Conservation (phyloP, 1,140 invertebrate genomes). For the Bombyx mandarina region DNA sequence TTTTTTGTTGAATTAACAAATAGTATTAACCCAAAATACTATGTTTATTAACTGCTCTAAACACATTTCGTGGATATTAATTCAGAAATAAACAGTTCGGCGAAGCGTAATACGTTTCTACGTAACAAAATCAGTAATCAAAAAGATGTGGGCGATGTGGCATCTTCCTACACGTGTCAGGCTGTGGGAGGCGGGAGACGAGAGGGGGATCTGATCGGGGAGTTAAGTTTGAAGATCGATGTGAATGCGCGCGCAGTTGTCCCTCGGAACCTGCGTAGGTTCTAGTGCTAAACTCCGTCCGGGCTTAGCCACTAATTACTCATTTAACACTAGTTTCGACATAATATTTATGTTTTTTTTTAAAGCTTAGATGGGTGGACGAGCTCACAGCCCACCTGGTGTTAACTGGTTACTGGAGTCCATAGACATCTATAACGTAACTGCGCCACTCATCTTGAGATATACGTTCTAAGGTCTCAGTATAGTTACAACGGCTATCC, state of each 20-base stretch:
- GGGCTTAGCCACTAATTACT: background rate
- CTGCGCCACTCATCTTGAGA: too few species aligned
- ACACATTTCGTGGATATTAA: background rate
- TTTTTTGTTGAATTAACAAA: slow-evolving; percentile 14
- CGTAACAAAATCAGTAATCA: slow-evolving; percentile 28
- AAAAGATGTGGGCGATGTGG: slow-evolving; percentile 21
- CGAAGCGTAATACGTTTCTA: background rate
- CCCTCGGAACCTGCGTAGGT: slow-evolving; percentile 13
- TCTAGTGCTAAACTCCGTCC: slow-evolving; percentile 4
- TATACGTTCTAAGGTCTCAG: too few species aligned
- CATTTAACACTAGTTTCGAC: background rate
- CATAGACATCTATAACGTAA: too few species aligned
- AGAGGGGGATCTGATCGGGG: slow-evolving; percentile 16
- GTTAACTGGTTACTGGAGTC: too few species aligned
- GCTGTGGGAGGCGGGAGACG: slow-evolving; percentile 17
- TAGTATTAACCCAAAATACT: slow-evolving; percentile 3
- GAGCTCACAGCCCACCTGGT: too few species aligned
- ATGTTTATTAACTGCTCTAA: background rate
- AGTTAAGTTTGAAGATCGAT: slow-evolving; percentile 42
- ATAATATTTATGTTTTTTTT: too few species aligned
- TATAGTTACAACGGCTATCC: too few species aligned
- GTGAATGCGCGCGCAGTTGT: slow-evolving; percentile 24
- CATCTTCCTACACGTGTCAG: slow-evolving; percentile 35
- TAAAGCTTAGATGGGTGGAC: too few species aligned
- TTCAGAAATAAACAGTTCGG: background rate